These are phyloP conservation scores for Pandemis corylana DNA, from an alignment of 2,888 invertebrate species.

Conservation along the genomic window DNA sequence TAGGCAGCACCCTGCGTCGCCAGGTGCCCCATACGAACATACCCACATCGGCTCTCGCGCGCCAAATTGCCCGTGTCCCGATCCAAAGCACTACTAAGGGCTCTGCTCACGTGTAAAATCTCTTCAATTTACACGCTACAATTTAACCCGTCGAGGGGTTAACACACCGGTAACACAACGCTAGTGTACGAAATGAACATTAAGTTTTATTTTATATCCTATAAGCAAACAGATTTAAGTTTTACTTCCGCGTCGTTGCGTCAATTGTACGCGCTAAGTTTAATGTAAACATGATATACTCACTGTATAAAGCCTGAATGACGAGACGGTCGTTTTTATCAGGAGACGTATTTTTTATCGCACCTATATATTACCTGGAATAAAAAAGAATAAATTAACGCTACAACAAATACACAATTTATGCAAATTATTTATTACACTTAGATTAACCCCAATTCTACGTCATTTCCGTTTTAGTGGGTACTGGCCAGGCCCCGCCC, in stretches of 20 bases:
- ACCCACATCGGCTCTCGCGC: slow-evolving; percentile 68
- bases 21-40: slow-evolving; percentile 60
- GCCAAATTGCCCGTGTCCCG: slow-evolving; percentile 80
- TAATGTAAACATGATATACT: slow-evolving; percentile 48
- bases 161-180: slow-evolving; percentile 50
- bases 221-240: slow-evolving; percentile 59
- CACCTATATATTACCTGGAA: slow-evolving; percentile 72
- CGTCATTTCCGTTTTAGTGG: slow-evolving; percentile 73
- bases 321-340: slow-evolving; percentile 44
- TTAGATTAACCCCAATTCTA: slow-evolving; percentile 58
- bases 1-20: slow-evolving; percentile 31
- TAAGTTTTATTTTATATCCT: slow-evolving; percentile 56
- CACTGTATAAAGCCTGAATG: not conserved
- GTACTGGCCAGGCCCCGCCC: slow-evolving; percentile 60
- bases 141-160: slow-evolving; percentile 61
- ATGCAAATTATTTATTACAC: slow-evolving; percentile 58
- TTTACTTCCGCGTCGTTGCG: slow-evolving; percentile 50
- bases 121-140: slow-evolving; percentile 72
- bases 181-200: slow-evolving; percentile 58
- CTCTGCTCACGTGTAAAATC: slow-evolving; percentile 77
- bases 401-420: slow-evolving; percentile 52
- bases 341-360: slow-evolving; percentile 51
- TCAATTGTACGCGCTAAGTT: slow-evolving; percentile 50
- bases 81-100: slow-evolving; percentile 77
- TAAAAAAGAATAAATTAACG: slow-evolving; percentile 64